phyloP scores from a whole-genome alignment of 2,113 vertebrate species.

The Candoia aspera region DNA sequence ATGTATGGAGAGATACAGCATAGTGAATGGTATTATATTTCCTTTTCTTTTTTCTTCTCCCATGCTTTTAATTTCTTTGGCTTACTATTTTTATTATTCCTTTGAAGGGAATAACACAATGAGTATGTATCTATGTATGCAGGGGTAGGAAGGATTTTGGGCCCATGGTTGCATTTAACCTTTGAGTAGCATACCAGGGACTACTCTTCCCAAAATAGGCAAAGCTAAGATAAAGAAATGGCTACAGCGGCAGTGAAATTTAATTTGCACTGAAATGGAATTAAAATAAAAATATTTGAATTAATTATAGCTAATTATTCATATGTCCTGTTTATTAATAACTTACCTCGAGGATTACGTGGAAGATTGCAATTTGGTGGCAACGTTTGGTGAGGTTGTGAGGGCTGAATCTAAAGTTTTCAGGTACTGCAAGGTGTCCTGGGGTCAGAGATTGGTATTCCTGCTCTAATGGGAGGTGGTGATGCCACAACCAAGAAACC shows the following conservation, averaged over 20 bases:
- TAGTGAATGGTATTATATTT: not conserved
- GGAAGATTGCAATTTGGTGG: not conserved
- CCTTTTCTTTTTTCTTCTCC: not conserved
- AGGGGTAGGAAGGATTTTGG: not conserved
- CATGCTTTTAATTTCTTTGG: not conserved
- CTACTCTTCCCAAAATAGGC: not conserved
- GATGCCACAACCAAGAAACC: too few relatives aligned
- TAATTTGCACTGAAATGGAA: not conserved
- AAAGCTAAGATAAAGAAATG: not conserved
- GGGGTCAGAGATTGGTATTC: too few relatives aligned
- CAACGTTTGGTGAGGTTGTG: not conserved
- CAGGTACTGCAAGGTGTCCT: too few relatives aligned
- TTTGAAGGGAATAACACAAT: not conserved
- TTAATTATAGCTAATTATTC: not conserved
- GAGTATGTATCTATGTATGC: not conserved
- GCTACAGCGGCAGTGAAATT: not conserved
- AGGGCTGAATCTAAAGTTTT: too few relatives aligned
- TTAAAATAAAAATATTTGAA: not conserved
- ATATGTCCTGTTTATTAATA: not conserved
- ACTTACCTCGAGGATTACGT: not conserved
- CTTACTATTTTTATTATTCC: not conserved
- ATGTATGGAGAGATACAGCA: not conserved
- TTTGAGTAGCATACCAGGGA: not conserved
- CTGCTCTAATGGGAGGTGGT: too few relatives aligned
- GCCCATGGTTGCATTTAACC: not conserved